Evolutionary conservation across 2,888 invertebrate genomes (phyloP).

Genomic region (Acrocera orbiculus): DNA sequence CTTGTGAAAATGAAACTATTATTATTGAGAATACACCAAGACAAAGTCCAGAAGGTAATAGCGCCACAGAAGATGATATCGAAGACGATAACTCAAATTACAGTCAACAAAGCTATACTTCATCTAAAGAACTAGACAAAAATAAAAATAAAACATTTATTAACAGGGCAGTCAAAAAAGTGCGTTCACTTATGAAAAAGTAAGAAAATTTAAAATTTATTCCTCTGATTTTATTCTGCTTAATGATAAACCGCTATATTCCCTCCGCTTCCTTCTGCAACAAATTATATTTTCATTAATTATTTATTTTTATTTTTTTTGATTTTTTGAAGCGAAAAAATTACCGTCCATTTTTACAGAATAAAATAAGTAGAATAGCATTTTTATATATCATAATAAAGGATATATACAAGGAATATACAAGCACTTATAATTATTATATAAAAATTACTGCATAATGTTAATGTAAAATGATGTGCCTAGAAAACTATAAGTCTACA

Average conservation of each 20-base stretch:
- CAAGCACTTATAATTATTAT: too few relatives aligned
- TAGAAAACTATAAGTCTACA: too few relatives aligned
- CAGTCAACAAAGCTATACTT: constrained; percentile 13
- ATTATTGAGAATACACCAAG: constrained; percentile 10
- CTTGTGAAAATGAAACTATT: not conserved
- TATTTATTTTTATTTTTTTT: too few relatives aligned
- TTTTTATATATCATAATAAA: too few relatives aligned
- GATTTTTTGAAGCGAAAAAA: too few relatives aligned
- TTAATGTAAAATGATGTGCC: too few relatives aligned
- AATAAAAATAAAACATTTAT: constrained; percentile 62
- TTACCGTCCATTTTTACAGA: too few relatives aligned
- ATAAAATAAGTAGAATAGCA: too few relatives aligned
- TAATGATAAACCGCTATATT: not conserved
- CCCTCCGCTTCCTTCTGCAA: constrained; percentile 4
- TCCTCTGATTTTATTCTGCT: constrained; percentile 1
- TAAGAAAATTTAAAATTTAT: constrained; percentile 18
- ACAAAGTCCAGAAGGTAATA: constrained; percentile 29
- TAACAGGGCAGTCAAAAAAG: constrained; percentile 70
- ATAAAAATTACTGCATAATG: too few relatives aligned
- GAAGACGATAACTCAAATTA: constrained; percentile 21
- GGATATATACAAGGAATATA: too few relatives aligned
- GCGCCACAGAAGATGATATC: constrained; percentile 28
- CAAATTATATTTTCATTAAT: too few relatives aligned
- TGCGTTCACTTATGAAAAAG: constrained; percentile 51
- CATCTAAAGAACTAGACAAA: constrained; percentile 28